Conservation (phyloP, 2,113 vertebrate genomes). For the Paraplagusia blochii region DNA sequence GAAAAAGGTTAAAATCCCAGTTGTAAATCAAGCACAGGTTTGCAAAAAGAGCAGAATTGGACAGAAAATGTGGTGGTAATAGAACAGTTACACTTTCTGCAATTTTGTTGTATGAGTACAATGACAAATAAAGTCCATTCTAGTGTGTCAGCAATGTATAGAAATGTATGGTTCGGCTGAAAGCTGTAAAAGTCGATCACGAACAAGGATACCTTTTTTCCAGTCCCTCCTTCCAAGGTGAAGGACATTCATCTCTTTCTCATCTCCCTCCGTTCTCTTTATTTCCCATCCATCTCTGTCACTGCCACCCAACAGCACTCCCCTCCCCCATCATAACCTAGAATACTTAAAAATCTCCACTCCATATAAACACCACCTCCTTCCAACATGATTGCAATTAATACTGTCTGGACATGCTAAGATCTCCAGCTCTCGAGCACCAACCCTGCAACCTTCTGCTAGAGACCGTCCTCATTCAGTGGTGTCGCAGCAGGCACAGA, state of each 20-base stretch:
- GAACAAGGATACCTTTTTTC: no score
- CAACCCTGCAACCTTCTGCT: slow-evolving; percentile 40
- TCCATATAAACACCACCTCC: neutral
- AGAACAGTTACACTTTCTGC: no score
- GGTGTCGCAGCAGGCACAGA: slow-evolving; percentile 25
- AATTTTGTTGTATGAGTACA: no score
- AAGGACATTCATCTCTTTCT: slow-evolving; percentile 12
- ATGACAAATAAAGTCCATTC: no score
- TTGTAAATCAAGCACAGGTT: no score
- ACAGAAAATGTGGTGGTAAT: no score
- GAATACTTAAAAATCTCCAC: no score
- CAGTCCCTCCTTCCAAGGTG: slow-evolving; percentile 8
- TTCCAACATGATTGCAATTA: neutral
- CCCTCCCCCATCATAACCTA: neutral
- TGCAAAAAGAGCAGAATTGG: no score
- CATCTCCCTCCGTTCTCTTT: neutral
- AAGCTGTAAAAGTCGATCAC: no score
- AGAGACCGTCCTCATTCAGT: slow-evolving; percentile 33
- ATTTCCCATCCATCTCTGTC: neutral
- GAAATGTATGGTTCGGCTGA: no score
- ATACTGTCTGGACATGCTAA: slow-evolving; percentile 16
- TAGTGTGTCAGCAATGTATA: no score
- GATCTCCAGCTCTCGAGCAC: slow-evolving; percentile 41
- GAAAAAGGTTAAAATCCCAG: no score
- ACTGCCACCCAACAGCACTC: neutral